phyloP scores from a whole-genome alignment of 2,797 vertebrate species.

The Notolabrus celidotus region DNA sequence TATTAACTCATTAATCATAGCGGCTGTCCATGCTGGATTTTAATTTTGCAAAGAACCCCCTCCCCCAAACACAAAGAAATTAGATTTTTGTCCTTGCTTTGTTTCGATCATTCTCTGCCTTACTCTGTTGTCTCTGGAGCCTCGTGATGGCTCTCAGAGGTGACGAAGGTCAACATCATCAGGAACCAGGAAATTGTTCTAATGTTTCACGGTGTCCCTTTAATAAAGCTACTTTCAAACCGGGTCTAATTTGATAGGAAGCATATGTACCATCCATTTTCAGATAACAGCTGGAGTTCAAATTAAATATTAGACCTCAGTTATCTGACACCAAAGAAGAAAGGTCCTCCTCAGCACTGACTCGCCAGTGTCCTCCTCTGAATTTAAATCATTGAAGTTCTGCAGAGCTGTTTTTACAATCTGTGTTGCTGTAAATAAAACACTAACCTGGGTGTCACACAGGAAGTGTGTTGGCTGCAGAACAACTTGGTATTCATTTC shows the following conservation, averaged over 20 bases:
- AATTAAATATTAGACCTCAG: background rate
- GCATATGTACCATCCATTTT: background rate
- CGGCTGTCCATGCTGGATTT: conserved; percentile 82
- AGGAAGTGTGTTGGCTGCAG: no score
- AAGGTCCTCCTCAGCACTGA: background rate
- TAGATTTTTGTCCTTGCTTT: conserved; percentile 64
- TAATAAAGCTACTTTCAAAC: background rate
- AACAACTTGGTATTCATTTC: no score
- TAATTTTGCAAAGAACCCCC: conserved; percentile 78
- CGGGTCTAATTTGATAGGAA: background rate
- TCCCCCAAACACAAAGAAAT: conserved; percentile 60
- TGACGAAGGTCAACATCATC: background rate
- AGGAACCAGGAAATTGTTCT: background rate
- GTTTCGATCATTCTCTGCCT: conserved; percentile 45
- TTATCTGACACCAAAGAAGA: background rate
- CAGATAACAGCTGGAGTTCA: background rate
- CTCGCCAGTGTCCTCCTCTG: background rate
- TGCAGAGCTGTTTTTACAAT: background rate
- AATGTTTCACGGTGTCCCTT: background rate
- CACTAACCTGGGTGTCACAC: no score
- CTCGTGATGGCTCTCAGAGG: background rate
- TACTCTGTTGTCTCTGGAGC: conserved; percentile 5
- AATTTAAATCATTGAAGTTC: background rate
- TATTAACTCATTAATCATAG: conserved; percentile 91
- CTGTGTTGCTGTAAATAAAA: no score